phyloP scores from a whole-genome alignment of 2,113 vertebrate genomes.

The Martes martes region DNA sequence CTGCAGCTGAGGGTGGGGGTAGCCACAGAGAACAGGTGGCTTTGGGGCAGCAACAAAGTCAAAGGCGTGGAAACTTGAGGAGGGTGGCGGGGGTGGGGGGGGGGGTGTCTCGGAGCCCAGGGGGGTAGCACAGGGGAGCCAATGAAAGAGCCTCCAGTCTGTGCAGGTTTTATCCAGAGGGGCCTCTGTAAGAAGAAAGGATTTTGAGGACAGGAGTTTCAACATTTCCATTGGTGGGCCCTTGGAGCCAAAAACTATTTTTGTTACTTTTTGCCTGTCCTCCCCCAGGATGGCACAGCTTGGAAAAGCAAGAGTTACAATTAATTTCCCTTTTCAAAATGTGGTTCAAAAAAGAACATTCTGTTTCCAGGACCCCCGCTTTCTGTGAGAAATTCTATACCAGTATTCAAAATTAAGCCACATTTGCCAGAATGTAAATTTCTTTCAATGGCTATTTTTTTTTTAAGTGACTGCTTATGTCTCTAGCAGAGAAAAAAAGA shows the following conservation, averaged over 20 bases:
- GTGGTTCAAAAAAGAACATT: conserved; percentile 36
- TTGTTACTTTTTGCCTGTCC: conserved; percentile 21
- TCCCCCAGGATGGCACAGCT: background rate
- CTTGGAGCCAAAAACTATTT: conserved; percentile 10
- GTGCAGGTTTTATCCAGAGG: background rate
- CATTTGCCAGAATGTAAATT: conserved; percentile 77
- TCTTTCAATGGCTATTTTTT: conserved; percentile 69
- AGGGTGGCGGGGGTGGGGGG: background rate
- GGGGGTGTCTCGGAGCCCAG: background rate
- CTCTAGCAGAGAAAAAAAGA: conserved; percentile 72
- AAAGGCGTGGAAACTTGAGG: background rate
- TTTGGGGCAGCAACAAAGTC: background rate
- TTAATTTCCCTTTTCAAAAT: conserved; percentile 49
- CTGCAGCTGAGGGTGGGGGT: background rate
- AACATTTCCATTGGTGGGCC: background rate
- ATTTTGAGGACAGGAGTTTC: background rate
- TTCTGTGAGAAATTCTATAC: conserved; percentile 52
- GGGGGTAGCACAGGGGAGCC: background rate
- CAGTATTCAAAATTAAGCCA: conserved; percentile 44
- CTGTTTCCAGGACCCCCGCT: conserved; percentile 16
- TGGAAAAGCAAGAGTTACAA: conserved; percentile 48
- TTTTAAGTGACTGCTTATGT: conserved; percentile 76
- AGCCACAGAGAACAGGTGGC: background rate
- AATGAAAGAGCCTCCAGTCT: background rate
- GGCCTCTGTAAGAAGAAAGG: background rate